These are phyloP conservation scores for Sussaba pulchella DNA, from an alignment of 2,888 invertebrate species.

Conservation along the genomic window DNA sequence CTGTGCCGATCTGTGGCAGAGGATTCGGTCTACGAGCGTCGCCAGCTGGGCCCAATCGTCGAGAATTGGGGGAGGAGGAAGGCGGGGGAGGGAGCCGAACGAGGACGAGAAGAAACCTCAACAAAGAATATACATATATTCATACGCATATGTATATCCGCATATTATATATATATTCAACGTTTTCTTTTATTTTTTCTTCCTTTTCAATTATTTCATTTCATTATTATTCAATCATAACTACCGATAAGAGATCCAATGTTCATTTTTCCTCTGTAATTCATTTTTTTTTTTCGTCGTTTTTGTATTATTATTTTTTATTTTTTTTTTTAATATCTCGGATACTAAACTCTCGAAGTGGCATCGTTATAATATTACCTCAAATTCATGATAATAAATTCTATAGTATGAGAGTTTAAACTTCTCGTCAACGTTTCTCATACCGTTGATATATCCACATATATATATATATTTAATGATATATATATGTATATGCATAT, in stretches of 20 bases:
- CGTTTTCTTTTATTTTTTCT: conserved; percentile 68
- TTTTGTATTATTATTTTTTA: conserved; percentile 68
- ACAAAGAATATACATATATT: conserved; percentile 76
- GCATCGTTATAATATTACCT: conserved; percentile 79
- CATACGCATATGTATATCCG: conserved; percentile 65
- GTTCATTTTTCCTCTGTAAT: conserved; percentile 69
- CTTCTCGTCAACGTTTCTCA: conserved; percentile 79
- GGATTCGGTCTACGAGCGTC: conserved; percentile 70
- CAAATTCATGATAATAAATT: conserved; percentile 82
- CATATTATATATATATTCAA: conserved; percentile 75
- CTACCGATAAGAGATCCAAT: conserved; percentile 80
- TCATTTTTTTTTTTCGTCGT: conserved; percentile 23
- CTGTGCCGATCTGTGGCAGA: conserved; percentile 68
- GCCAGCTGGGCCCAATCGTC: conserved; percentile 74
- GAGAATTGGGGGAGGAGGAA: conserved; percentile 69
- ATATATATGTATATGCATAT: conserved; percentile 77
- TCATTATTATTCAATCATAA: conserved; percentile 77
- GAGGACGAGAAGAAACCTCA: conserved; percentile 73
- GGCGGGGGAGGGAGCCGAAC: conserved; percentile 55
- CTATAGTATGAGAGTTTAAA: conserved; percentile 81
- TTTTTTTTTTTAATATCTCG: conserved; percentile 74
- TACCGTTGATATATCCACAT: conserved; percentile 68
- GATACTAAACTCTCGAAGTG: conserved; percentile 81
- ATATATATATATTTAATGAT: conserved; percentile 70
- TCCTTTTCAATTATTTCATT: conserved; percentile 64